Base-by-base conservation (phyloP, 2,888 invertebrate species). In the Drosophila niveifrons region DNA sequence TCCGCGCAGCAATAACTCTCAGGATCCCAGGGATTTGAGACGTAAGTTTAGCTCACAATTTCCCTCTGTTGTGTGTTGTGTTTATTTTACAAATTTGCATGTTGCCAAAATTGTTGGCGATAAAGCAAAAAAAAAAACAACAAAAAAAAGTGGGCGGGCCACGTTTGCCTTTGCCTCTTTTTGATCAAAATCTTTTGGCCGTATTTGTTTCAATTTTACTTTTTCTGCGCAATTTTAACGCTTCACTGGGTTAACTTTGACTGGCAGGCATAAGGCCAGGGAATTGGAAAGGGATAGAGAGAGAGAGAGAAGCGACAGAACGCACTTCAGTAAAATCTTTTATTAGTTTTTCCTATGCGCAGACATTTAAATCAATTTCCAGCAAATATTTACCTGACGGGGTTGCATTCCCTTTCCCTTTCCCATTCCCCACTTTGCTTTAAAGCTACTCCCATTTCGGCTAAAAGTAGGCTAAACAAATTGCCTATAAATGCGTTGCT, bases 11-110 rank as follows among this genome's bases (percentile, higher is more conserved):
- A 92, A 92, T 89, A 90, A 92, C 80, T 91, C 92, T 78, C 85
- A 87, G 85, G 92, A 93, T 91, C 91, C 92, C 78, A 91, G 94
- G 91, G 94, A 94, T 91, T 94, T 94, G 91, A 92, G 94, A 92
- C 94, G 94, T 94, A 93, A 94, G 94, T 94, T 86, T 53, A 75
- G 66, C 75, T 57, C 36, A 13, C 39, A 39, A n/a, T 8, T 31
- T 39, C 3, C 15, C 18, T 7, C 23, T 31, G n/a, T n/a, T 31
- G 9, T 31, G 23, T 23, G 59, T 78, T 34, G 43, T 74, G 59
- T 78, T 80, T 75, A 66, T 71, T 80, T 79, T 41, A 44, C 70
- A 75, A 82, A 88, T 81, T 88, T 88, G 75, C 78, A 79, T 87
- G 72, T 75, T 81, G 73, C 78, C 59, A 82, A 78, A 56, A 65